A percentile compares a stretch with the other conserved stretches of the same genome.
These are phyloP conservation scores for Apantesis nais DNA, from an alignment of 2,888 invertebrate species.

Conservation along the genomic window DNA sequence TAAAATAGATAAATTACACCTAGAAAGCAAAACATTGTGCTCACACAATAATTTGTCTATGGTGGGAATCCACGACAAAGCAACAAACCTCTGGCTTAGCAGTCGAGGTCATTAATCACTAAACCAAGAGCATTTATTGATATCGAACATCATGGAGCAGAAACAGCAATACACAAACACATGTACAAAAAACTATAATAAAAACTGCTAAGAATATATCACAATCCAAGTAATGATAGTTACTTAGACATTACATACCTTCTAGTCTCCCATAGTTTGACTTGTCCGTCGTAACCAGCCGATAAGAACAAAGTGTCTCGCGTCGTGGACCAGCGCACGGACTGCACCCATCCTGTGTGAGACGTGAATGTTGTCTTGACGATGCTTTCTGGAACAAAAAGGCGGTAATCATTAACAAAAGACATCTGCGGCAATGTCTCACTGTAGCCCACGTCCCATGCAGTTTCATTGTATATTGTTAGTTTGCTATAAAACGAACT, in stretches of 20 bases:
- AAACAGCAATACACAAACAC: neutral
- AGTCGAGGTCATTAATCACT: too few relatives aligned
- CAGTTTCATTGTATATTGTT: neutral
- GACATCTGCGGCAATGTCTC: neutral
- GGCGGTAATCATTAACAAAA: neutral
- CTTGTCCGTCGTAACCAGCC: conserved; percentile 95
- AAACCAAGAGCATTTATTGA: too few relatives aligned
- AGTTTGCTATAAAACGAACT: neutral
- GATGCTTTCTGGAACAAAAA: conserved; percentile 89
- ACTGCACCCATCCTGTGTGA: conserved; percentile 96
- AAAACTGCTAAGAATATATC: too few relatives aligned
- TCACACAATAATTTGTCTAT: too few relatives aligned
- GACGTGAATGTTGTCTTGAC: conserved; percentile 94
- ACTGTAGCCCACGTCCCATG: too few relatives aligned
- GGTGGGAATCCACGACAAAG: too few relatives aligned
- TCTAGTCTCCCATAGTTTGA: conserved; percentile 98
- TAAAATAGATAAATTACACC: too few relatives aligned
- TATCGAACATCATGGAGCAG: neutral
- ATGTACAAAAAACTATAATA: neutral
- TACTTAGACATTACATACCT: conserved; percentile 82
- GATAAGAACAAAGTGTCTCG: conserved; percentile 95
- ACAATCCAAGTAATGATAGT: neutral
- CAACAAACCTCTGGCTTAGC: too few relatives aligned
- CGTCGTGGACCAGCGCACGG: conserved; percentile 94
- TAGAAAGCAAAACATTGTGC: too few relatives aligned